phyloP scores from a whole-genome alignment of 2,113 vertebrate genomes.

The Sander lucioperca region DNA sequence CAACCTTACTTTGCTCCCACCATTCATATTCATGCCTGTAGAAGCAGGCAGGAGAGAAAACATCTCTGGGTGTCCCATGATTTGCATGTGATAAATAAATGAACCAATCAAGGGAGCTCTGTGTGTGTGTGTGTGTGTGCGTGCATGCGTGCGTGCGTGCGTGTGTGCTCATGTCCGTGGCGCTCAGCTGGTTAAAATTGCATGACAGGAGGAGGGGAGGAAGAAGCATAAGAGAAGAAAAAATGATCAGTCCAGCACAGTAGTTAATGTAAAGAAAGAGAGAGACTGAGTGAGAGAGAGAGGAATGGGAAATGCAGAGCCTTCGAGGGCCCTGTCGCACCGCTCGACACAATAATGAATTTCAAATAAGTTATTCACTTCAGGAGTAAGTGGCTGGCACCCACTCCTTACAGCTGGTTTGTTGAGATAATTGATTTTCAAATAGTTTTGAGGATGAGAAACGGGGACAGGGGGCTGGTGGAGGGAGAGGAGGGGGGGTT shows the following conservation, averaged over 20 bases:
- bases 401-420: conserved; percentile 93
- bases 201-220: conserved; percentile 71
- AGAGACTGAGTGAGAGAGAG: conserved; percentile 29
- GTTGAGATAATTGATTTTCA: conserved; percentile 97
- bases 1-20: conserved; percentile 42
- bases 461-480: conserved; percentile 66
- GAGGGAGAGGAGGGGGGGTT: neutral
- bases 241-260: conserved; percentile 74
- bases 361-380: conserved; percentile 96
- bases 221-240: conserved; percentile 18
- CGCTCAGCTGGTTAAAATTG: conserved; percentile 88
- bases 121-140: conserved; percentile 43
- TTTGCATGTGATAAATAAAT: conserved; percentile 88
- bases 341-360: conserved; percentile 91
- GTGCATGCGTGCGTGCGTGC: conserved; percentile 38
- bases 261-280: conserved; percentile 74
- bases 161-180: conserved; percentile 58
- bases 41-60: conserved; percentile 44
- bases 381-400: conserved; percentile 92
- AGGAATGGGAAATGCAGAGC: conserved; percentile 69
- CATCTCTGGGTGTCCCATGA: conserved; percentile 64
- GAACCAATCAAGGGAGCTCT: conserved; percentile 74
- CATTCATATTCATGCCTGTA: conserved; percentile 72
- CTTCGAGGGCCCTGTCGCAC: conserved; percentile 83
- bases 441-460: conserved; percentile 92